Evolutionary conservation across 2,888 invertebrate species (phyloP), one percentile per base, ranked within the genome.

Genomic region (Eugnorisma glareosa): DNA sequence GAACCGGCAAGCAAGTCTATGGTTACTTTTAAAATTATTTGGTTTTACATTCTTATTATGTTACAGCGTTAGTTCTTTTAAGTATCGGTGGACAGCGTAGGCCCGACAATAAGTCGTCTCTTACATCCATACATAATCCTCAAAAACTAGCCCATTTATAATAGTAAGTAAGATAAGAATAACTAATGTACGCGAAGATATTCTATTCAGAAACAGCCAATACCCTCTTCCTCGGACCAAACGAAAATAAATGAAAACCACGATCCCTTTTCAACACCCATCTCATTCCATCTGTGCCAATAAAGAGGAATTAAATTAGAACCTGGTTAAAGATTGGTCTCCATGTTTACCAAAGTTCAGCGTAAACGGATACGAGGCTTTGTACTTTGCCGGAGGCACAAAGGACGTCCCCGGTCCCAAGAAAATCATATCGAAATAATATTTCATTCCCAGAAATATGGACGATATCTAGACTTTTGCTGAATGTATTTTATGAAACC

Each of bases 341-440:
- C 1, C 21, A 28, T 35, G 11, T 81, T 73, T 68, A 45, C 63
- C 45, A 13, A 68, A 64, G 64, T 59, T 31, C 35, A 31, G 2
- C 31, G 43, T 51, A 48, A 73, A 73, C 54, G 66, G 51, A 66
- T 48, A 43, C 5, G 35, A 64, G 28, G 31, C 48, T 67, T 48
- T 72, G 54, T 81, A 64, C 68, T 71, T 45, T 75, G 28, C 51
- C 18, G 13, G 35, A 45, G 37, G 31, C n/a, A 45, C 28, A 75
- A 63, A 63, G 48, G 28, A 54, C 68, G 48, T 10, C 21, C 7
- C 1, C 31, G 10, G 21, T 43, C 45, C 71, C 31, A 59, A 66
- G 28, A 73, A 80, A 67, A 45, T 54, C 13, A 40, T 45, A 28
- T 45, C 24, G 21, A 63, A 72, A 66, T 71, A 84, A 64, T 71